Percentiles rank a stretch among this genome's conserved stretches.
These are phyloP conservation scores for Drymodes brunneopygia DNA, from an alignment of 2,113 vertebrate genomes.

Conservation along the genomic window DNA sequence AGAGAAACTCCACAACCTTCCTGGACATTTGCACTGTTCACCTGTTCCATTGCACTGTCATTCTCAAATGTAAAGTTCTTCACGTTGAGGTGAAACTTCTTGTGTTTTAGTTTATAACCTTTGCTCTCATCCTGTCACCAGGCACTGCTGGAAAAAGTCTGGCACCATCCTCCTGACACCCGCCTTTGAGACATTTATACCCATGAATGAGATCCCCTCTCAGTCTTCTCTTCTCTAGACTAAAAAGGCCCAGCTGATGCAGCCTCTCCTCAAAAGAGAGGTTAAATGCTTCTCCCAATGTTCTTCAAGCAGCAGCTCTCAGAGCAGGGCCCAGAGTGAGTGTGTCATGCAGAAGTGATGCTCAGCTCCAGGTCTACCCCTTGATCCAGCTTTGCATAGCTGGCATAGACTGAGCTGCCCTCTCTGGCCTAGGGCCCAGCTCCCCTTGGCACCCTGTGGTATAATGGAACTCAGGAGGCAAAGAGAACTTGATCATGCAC, in stretches of 20 bases:
- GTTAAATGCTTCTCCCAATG: background rate
- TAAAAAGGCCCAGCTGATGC: background rate
- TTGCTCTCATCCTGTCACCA: background rate
- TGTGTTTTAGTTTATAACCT: background rate
- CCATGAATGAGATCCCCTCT: background rate
- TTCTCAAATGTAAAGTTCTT: background rate
- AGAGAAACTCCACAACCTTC: background rate
- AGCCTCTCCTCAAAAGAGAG: background rate
- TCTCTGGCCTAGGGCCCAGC: background rate
- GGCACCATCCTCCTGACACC: background rate
- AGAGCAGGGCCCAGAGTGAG: background rate
- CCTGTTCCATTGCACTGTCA: background rate
- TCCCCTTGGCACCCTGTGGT: background rate
- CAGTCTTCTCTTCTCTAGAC: background rate
- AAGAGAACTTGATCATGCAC: background rate
- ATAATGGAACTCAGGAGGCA: background rate
- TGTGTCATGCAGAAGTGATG: rapidly evolving
- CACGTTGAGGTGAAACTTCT: background rate
- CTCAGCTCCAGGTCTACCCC: background rate
- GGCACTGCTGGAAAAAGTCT: background rate
- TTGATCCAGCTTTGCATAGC: background rate
- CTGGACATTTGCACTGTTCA: background rate
- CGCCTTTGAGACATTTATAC: background rate
- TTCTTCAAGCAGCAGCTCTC: background rate
- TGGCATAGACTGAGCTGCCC: background rate